Evolutionary conservation across 2,797 vertebrate species (phyloP).

Genomic region (Chromobotia macracanthus): DNA sequence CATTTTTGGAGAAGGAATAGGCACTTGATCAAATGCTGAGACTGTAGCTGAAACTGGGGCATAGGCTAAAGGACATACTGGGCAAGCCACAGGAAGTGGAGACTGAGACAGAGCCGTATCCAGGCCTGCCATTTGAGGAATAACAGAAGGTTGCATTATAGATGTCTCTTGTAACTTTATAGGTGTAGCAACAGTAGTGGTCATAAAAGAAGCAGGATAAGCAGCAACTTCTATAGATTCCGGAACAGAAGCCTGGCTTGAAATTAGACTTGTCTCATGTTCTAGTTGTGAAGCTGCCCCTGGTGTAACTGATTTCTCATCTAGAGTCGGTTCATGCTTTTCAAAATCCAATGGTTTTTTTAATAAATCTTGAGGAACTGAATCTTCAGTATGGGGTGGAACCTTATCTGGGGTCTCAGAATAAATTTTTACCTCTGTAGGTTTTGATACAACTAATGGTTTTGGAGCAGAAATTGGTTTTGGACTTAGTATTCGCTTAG

Average conservation of each 20-base stretch:
- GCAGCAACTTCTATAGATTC: slow-evolving; percentile 41
- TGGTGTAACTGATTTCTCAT: slow-evolving; percentile 54
- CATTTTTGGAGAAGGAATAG: slow-evolving; percentile 22
- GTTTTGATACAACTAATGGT: slow-evolving; percentile 26
- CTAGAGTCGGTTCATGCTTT: slow-evolving; percentile 47
- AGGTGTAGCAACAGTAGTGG: slow-evolving; percentile 48
- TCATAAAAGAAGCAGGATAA: slow-evolving; percentile 41
- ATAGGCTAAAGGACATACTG: background rate
- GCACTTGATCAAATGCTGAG: slow-evolving; percentile 7
- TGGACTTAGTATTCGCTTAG: slow-evolving; percentile 27
- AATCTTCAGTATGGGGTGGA: slow-evolving; percentile 62
- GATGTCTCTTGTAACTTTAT: slow-evolving; percentile 10
- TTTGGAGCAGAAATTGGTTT: slow-evolving; percentile 35
- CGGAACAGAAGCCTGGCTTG: slow-evolving; percentile 33
- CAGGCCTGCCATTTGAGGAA: slow-evolving; percentile 65
- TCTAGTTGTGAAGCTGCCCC: slow-evolving; percentile 29
- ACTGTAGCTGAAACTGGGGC: slow-evolving; percentile 1
- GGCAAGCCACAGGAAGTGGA: slow-evolving; percentile 4
- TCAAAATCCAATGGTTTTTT: slow-evolving; percentile 32
- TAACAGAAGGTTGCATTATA: slow-evolving; percentile 60
- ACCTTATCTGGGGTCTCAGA: slow-evolving; percentile 73
- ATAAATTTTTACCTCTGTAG: slow-evolving; percentile 49
- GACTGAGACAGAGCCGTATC: slow-evolving; percentile 26
- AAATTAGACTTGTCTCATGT: slow-evolving; percentile 44
- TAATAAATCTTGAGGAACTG: slow-evolving; percentile 58